Evolutionary conservation across 1,140 invertebrate species (phyloP), one percentile per base, ranked within the genome.

Genomic region (Micrasema longulum): DNA sequence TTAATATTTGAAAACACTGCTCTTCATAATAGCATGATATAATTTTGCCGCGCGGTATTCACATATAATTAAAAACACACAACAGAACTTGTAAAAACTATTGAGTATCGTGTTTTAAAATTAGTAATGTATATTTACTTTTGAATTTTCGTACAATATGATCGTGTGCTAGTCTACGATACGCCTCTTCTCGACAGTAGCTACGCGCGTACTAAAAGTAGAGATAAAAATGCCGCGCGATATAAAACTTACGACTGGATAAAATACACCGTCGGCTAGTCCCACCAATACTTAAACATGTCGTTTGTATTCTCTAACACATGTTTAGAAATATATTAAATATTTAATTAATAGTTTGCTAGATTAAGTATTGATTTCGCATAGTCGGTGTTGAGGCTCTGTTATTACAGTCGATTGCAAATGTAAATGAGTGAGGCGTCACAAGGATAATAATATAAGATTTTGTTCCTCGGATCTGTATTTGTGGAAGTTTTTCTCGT

Each of bases 361-460:
- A 47, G 60, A 64, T 64, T 47, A 47, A 64, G 60, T 64, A 64
- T 64, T 47, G 60, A 64, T 64, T 64, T 64, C 60, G 43, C 60
- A 26, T 14, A 3, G 60, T 31, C 43, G 20, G 36, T 41, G 48
- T 12, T 41, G 35, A 41, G 35, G 23, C 55, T 60, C 55, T 41
- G 35, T 60, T 60, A 60, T 60, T 60, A 60, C 7, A 10, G 10
- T 12, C 10, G 52, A 11, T 35, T 31, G 52, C 23, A 18, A 60
- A 53, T 31, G 26, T 31, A 4, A 31, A 2, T 4, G 26, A n/a
- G n/a, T n/a, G 48, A 5, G 48, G 7, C 5, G 16, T 52, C 48
- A 22, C 11, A 52, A 20, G 35, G 55, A 43, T 43, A 4, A 31
- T n/a, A n/a, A n/a, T 31, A 4, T 31, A 31, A 4, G 7, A 31